These are phyloP conservation scores for Theretra japonica DNA, from an alignment of 2,888 invertebrate species.

Conservation along the genomic window DNA sequence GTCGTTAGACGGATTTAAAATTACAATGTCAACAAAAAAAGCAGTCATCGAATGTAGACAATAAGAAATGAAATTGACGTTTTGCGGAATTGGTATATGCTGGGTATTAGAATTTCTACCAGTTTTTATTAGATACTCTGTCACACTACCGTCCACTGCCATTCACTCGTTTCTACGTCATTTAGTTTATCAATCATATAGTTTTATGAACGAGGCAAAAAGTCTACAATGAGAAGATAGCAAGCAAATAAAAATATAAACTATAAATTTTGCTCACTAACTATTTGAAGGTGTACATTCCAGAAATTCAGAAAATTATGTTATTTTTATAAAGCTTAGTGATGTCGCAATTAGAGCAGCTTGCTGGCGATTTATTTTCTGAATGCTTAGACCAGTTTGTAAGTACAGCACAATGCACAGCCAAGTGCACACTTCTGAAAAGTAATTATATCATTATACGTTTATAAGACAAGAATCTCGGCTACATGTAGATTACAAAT, in stretches of 20 bases:
- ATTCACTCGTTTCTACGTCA: conserved; percentile 42
- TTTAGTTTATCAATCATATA: conserved; percentile 27
- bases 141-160: conserved; percentile 50
- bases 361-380: conserved; percentile 9
- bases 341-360: background rate
- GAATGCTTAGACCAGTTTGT: conserved; percentile 7
- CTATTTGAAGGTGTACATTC: background rate
- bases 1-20: background rate
- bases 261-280: background rate
- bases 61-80: conserved; percentile 44
- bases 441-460: conserved; percentile 34
- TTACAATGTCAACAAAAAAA: background rate
- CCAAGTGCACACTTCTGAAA: conserved; percentile 8
- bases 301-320: background rate
- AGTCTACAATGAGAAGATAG: background rate
- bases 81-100: conserved; percentile 43
- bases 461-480: conserved; percentile 38
- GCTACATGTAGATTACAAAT: conserved; percentile 38
- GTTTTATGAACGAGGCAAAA: background rate
- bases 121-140: conserved; percentile 21
- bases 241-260: background rate
- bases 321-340: background rate
- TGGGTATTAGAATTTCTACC: conserved; percentile 14
- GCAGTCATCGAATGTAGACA: conserved; percentile 45
- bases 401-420: conserved; percentile 20